Conservation (phyloP, 2,797 vertebrate genomes). For the Heliangelus exortis region DNA sequence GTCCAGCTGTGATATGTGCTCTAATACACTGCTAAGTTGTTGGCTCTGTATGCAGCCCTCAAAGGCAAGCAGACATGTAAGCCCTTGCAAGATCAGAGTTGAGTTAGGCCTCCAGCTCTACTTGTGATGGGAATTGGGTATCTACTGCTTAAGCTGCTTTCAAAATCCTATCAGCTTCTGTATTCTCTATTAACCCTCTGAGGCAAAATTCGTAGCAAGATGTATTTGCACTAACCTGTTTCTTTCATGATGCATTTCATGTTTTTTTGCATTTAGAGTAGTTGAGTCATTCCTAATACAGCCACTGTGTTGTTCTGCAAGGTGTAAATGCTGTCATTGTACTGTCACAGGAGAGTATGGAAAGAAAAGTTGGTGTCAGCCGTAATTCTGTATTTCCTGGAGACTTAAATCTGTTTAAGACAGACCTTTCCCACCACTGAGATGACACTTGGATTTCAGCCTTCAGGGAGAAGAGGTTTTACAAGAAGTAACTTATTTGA, state of each 20-base stretch:
- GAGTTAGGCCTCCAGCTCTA: background rate
- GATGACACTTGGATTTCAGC: conserved; percentile 9
- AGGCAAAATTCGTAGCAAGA: background rate
- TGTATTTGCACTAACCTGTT: background rate
- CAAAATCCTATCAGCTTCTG: background rate
- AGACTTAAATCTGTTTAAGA: conserved; percentile 27
- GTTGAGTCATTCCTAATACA: background rate
- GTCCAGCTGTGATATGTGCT: background rate
- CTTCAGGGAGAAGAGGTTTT: conserved; percentile 30
- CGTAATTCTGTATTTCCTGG: conserved; percentile 15
- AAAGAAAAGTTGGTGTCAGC: background rate
- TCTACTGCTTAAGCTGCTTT: background rate
- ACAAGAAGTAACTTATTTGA: conserved; percentile 4
- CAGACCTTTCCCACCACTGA: background rate
- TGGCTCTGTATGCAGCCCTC: background rate
- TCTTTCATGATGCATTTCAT: background rate
- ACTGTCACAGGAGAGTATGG: background rate
- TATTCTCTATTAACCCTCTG: background rate
- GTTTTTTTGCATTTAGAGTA: background rate
- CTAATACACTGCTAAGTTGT: background rate
- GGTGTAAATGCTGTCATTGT: background rate
- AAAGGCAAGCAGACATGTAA: background rate
- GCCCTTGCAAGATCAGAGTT: background rate
- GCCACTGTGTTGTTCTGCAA: background rate
- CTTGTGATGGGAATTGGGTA: background rate